Evolutionary conservation across 2,888 invertebrate genomes (phyloP), one percentile per base, ranked within the genome.

Genomic region (Drosophila pseudotalamancana): DNA sequence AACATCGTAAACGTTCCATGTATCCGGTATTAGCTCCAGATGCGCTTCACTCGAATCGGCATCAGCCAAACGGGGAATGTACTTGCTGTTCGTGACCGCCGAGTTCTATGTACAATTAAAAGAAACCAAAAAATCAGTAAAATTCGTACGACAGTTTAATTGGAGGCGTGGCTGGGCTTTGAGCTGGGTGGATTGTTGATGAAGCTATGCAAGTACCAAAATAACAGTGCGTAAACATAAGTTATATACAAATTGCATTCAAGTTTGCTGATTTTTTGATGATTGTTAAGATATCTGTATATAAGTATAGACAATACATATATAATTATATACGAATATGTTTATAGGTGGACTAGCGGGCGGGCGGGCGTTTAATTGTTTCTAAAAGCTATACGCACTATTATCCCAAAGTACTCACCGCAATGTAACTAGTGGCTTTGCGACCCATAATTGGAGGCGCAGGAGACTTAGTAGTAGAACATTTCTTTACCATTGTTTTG

Each of bases 1-100:
- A 6, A 98, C 98, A 89, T 98, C 97, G 74, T 94, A 93, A 0
- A 96, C 94, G 68, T 94, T 95, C 98, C 98, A 98, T 64, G 94
- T 93, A 32, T 93, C 92, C 8, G 95, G 95, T 71, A 92, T 91
- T 40, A 70, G 78, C 43, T 91, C 91, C 56, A 89, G 56, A 9
- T 84, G 87, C 25, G 74, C 72, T 21, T 89, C 88, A 69, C 55
- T 66, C 14, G 87, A 46, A 34, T 77, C 87, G 19, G 72, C 69
- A 40, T 93, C 93, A 29, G 92, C 92, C 82, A 93, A 82, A 71
- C 93, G 92, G 59, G 93, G 93, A 89, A 93, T 93, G 88, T 93
- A 92, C 87, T 93, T 93, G 75, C 92, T 92, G 87, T 91, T 92
- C 62, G 91, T 91, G 49, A 91, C 90, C 40, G 92, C 91, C 23